Conservation (phyloP, 1,140 invertebrate genomes). For the Penaeus indicus region DNA sequence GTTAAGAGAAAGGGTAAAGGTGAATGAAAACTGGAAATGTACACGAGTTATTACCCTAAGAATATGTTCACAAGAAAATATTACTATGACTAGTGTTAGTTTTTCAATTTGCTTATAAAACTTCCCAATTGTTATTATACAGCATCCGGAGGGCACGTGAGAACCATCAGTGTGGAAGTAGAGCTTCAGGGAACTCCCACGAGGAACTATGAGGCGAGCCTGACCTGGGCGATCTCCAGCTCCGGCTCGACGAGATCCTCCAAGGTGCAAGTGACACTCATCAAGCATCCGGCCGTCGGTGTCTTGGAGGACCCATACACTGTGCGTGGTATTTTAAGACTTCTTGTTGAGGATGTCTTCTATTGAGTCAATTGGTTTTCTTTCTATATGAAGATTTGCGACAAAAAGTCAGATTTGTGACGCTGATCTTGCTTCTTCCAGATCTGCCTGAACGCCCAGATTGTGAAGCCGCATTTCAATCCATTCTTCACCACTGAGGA, state of each 20-base stretch:
- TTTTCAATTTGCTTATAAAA: too few relatives aligned
- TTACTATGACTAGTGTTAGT: too few relatives aligned
- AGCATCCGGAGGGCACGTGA: not conserved
- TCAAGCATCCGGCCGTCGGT: not conserved
- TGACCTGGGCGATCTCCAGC: not conserved
- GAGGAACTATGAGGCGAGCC: not conserved
- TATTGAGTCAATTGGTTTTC: not conserved
- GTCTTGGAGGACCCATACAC: not conserved
- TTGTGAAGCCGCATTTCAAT: not conserved
- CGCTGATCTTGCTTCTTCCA: not conserved
- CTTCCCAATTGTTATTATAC: not conserved
- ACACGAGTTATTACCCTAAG: too few relatives aligned
- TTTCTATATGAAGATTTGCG: not conserved
- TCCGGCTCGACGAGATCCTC: not conserved
- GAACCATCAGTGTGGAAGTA: not conserved
- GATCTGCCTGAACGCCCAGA: not conserved
- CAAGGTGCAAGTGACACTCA: not conserved
- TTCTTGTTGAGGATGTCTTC: too few relatives aligned
- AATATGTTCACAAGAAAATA: too few relatives aligned
- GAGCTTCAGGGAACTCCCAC: not conserved
- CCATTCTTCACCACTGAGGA: not conserved
- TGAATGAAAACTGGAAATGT: too few relatives aligned
- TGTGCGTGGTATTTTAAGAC: not conserved
- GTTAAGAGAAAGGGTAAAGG: too few relatives aligned
- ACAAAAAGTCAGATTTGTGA: not conserved